A percentile compares a stretch with the other conserved stretches of the same genome.
Conservation (phyloP, 2,113 vertebrate species). For the Grallaria varia region DNA sequence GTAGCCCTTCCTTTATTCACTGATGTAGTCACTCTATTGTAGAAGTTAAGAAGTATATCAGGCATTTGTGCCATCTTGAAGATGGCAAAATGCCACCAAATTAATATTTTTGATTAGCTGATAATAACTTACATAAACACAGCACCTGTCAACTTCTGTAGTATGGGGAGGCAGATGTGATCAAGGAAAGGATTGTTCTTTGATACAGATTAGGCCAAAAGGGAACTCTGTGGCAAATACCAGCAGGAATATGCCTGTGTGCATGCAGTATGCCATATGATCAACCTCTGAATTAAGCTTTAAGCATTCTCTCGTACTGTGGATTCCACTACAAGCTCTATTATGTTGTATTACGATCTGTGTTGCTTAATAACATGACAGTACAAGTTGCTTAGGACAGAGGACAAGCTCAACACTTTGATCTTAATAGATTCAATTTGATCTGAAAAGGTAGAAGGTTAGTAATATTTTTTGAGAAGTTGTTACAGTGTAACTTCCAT, state of each 20-base stretch:
- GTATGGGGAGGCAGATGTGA: not conserved
- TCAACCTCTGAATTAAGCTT: not conserved
- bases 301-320: not conserved
- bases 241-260: not conserved
- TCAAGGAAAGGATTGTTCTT: not conserved
- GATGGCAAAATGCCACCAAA: not conserved
- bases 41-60: rapidly evolving
- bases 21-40: not conserved
- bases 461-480: not conserved
- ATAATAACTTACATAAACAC: not conserved
- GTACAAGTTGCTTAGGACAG: not conserved
- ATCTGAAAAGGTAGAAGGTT: not conserved
- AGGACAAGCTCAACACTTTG: not conserved
- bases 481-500: not conserved
- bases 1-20: not conserved
- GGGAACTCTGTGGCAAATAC: not conserved
- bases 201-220: not conserved
- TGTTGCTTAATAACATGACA: not conserved
- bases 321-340: not conserved
- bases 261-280: not conserved
- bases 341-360: not conserved
- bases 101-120: not conserved
- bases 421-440: not conserved
- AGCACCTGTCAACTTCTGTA: not conserved
- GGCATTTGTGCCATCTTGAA: not conserved